Percentiles rank a stretch among this genome's conserved stretches.
phyloP scores from a whole-genome alignment of 2,888 invertebrate genomes.

The Ennomos quercinarius region DNA sequence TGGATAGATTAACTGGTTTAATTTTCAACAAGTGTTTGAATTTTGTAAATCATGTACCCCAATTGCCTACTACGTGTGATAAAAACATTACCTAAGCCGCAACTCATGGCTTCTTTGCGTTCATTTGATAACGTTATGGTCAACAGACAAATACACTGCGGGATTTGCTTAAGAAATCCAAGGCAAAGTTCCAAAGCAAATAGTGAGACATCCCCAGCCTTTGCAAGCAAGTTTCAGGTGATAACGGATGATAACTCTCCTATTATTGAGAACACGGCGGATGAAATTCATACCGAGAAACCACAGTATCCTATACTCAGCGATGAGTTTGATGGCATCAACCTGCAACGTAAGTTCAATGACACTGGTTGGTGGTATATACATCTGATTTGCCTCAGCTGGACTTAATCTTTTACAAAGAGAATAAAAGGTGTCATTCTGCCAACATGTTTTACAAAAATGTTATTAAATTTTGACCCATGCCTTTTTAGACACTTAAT shows the following conservation, averaged over 20 bases:
- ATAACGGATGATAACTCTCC: conserved; percentile 89
- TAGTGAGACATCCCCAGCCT: conserved; percentile 69
- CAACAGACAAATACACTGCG: conserved; percentile 66
- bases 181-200: conserved; percentile 68
- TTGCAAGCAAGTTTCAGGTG: conserved; percentile 87
- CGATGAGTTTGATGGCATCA: conserved; percentile 87
- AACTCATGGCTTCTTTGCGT: conserved; percentile 21
- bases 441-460: neutral
- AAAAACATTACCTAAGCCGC: conserved; percentile 28
- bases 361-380: too few species aligned
- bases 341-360: conserved; percentile 83
- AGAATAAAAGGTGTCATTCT: too few species aligned
- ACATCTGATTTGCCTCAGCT: too few species aligned
- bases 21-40: too few species aligned
- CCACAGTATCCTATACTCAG: conserved; percentile 62
- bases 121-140: conserved; percentile 47
- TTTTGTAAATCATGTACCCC: conserved; percentile 30
- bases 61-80: conserved; percentile 29
- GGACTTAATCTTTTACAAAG: too few species aligned
- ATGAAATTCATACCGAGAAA: conserved; percentile 81
- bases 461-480: too few species aligned
- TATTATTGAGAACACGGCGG: conserved; percentile 90
- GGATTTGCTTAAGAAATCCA: conserved; percentile 68
- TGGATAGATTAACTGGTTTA: too few species aligned
- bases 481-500: neutral